Evolutionary conservation across 2,797 vertebrate genomes (phyloP), one percentile per base, ranked within the genome.

Genomic region (Labeo calbasu): DNA sequence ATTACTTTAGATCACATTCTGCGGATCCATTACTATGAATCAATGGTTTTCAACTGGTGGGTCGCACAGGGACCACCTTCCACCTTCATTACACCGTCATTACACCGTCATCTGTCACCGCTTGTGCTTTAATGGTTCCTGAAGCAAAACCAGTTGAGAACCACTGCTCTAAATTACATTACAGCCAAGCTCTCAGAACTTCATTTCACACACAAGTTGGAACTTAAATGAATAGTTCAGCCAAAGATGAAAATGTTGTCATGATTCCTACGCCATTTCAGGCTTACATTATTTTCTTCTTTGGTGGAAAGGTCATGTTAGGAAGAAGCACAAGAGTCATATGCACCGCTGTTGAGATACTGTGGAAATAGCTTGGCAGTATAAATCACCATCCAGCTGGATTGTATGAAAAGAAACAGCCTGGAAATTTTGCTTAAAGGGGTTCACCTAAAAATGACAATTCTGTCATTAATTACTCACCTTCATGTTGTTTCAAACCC

Each of bases 11-110:
- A 63, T 46, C 66, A 43, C 51, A 81, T 46, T 81, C 55, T 25
- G 79, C 7, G 28, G 36, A 71, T 69, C 66, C 43, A 12, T 71
- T 81, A 28, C 69, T 51, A 28, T 82, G 72, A 48, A 81, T 71
- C 32, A 70, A 15, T 65, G 40, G 23, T 51, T 79, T n/a, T 79
- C 23, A 78, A 78, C 17, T 79, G 46, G 75, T 32, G 23, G 59
- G 55, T 63, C 23, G 36, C n/a, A 48, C 12, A 43, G 32, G 3
- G 40, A 63, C 21, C 13, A 46, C 23, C 21, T 59, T 76, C 73
- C 53, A 77, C 53, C 53, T 77, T n/a, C 53, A 77, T 77, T 59
- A 59, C 53, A n/a, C 53, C 2, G 23, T n/a, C 53, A 77, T 77
- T 59, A 59, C 53, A n/a, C 53, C 2, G 23, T 48, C 23, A 23